Conservation (phyloP, 2,113 vertebrate genomes). For the Anthoscopus minutus region DNA sequence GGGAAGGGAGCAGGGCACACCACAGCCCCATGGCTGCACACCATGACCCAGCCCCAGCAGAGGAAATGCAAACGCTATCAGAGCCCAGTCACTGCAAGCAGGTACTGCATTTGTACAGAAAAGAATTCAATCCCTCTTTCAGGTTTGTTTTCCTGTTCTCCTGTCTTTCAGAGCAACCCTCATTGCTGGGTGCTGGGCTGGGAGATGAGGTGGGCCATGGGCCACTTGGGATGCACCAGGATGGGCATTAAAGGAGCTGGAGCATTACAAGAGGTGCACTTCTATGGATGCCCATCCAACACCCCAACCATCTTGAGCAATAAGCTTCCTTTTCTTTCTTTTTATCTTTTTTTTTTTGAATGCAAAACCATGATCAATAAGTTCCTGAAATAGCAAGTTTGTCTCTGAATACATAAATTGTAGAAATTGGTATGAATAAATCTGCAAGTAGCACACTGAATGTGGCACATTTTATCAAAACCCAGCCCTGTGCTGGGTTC, state of each 20-base stretch:
- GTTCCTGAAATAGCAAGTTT: slow-evolving; percentile 82
- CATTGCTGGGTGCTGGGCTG: background rate
- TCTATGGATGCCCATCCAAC: slow-evolving; percentile 34
- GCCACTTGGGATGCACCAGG: background rate
- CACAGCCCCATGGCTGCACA: background rate
- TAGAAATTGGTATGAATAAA: slow-evolving; percentile 92
- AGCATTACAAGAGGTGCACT: background rate
- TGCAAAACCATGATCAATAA: slow-evolving; percentile 65
- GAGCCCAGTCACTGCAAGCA: background rate
- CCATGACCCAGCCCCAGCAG: background rate
- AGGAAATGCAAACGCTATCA: background rate
- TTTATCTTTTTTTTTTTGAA: background rate
- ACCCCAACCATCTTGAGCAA: background rate
- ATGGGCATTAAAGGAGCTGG: background rate
- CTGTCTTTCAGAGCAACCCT: background rate
- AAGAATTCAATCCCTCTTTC: background rate
- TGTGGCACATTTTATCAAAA: slow-evolving; percentile 81
- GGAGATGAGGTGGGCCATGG: background rate
- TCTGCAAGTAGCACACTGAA: slow-evolving; percentile 90
- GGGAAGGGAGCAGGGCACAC: background rate
- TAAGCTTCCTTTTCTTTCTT: background rate
- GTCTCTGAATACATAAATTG: slow-evolving; percentile 94
- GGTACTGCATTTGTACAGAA: rapidly evolving
- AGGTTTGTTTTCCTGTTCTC: background rate
- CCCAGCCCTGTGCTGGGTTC: slow-evolving; percentile 54